A percentile compares a stretch with the other conserved stretches of the same genome.
Evolutionary conservation across 2,888 invertebrate genomes (phyloP).

Genomic region (Aphrophora alni): DNA sequence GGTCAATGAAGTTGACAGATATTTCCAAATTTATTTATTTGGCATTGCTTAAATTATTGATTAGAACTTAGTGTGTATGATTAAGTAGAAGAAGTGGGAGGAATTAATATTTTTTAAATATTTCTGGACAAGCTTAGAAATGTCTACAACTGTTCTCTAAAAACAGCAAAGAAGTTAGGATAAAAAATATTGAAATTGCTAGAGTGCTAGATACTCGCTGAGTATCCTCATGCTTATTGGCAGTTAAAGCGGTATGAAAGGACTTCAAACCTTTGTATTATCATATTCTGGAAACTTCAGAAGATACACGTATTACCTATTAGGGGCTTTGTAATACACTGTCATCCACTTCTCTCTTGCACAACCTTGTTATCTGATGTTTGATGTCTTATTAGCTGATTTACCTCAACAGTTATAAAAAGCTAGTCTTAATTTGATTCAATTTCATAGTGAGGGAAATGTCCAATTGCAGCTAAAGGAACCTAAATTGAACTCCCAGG

Average conservation of each 20-base stretch:
- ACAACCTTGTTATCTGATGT: not conserved
- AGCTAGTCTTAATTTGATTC: constrained; percentile 3
- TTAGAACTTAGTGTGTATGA: constrained; percentile 10
- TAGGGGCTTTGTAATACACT: not conserved
- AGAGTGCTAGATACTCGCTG: not conserved
- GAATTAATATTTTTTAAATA: constrained; percentile 13
- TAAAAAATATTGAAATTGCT: not conserved
- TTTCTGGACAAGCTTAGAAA: constrained; percentile 27
- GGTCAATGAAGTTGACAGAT: too few relatives aligned
- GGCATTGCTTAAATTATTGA: constrained; percentile 26
- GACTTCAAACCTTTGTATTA: not conserved
- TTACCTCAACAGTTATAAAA: constrained; percentile 9
- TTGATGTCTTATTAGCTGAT: not conserved
- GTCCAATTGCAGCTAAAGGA: too few relatives aligned
- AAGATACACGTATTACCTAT: not conserved
- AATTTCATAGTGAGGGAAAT: not conserved
- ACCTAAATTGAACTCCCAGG: not conserved
- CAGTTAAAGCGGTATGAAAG: not conserved
- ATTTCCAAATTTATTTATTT: constrained; percentile 22
- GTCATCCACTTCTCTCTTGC: not conserved
- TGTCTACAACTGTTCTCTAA: not conserved
- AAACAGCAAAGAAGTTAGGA: not conserved
- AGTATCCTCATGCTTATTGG: too few relatives aligned
- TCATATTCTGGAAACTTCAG: not conserved
- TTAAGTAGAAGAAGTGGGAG: constrained; percentile 16